phyloP scores from a whole-genome alignment of 2,888 invertebrate genomes.

The Parnassius mnemosyne region DNA sequence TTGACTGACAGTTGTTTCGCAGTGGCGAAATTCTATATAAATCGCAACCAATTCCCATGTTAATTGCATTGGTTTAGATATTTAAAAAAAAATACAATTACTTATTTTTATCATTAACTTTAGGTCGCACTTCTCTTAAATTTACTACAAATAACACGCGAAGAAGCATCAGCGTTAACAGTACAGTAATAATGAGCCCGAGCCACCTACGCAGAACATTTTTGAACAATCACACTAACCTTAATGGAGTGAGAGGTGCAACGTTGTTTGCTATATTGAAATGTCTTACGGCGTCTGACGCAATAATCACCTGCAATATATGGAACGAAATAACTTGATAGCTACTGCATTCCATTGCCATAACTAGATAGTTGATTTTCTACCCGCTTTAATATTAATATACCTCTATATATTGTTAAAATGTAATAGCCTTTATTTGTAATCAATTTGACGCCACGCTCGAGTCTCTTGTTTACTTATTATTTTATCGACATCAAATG shows the following conservation, averaged over 20 bases:
- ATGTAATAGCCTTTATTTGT: conserved; percentile 6
- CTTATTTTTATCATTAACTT: too few species aligned
- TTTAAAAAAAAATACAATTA: too few species aligned
- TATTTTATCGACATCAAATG: too few species aligned
- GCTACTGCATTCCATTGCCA: conserved; percentile 54
- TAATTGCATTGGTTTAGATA: too few species aligned
- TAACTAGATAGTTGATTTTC: conserved; percentile 48
- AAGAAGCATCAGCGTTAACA: too few species aligned
- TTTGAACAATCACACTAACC: conserved; percentile 34
- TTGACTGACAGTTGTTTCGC: too few species aligned
- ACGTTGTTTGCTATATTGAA: conserved; percentile 24
- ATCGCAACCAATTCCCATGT: too few species aligned
- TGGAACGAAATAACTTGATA: conserved; percentile 56
- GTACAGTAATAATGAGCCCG: too few species aligned
- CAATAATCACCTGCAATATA: conserved; percentile 57
- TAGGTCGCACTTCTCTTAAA: too few species aligned
- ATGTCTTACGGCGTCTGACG: conserved; percentile 56
- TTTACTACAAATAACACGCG: too few species aligned
- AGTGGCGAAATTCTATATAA: too few species aligned
- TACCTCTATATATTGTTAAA: conserved; percentile 29
- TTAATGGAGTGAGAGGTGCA: conserved; percentile 59
- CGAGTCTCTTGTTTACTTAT: background rate
- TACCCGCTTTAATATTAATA: conserved; percentile 38
- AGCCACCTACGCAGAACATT: conserved; percentile 1
- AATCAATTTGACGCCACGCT: background rate